Percentiles rank a stretch among this genome's conserved stretches.
Evolutionary conservation across 2,797 vertebrate species (phyloP).

Genomic region (Acanthornis magna): DNA sequence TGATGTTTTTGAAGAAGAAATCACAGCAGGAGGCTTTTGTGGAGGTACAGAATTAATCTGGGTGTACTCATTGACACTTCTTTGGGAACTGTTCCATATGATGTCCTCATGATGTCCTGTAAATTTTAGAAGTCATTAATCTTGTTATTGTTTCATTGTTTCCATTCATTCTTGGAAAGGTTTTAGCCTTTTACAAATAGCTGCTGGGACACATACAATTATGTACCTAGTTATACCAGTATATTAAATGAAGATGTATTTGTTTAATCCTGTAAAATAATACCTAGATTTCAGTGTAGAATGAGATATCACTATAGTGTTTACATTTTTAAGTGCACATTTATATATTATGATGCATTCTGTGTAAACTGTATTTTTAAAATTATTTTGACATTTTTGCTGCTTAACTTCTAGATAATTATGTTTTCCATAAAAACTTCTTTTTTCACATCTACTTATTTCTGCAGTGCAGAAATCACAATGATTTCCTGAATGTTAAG

Average conservation of each 20-base stretch:
- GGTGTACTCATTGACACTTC: slow-evolving; percentile 24
- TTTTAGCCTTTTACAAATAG: background rate
- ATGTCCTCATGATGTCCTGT: background rate
- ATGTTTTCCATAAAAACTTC: background rate
- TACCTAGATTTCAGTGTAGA: background rate
- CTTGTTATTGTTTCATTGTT: background rate
- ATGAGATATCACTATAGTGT: background rate
- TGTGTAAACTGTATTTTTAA: background rate
- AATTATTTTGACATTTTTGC: background rate
- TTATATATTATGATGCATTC: background rate
- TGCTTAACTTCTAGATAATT: background rate
- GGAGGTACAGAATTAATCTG: slow-evolving; percentile 82
- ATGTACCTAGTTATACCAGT: background rate
- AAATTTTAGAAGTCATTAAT: background rate
- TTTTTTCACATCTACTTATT: background rate
- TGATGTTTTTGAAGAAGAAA: slow-evolving; percentile 96
- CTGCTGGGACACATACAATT: background rate
- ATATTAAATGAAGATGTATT: background rate
- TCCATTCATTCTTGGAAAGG: background rate
- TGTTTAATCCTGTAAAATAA: background rate
- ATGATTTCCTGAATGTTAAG: background rate
- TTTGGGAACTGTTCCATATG: background rate
- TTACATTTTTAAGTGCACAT: background rate
- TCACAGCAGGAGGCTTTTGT: slow-evolving; percentile 92
- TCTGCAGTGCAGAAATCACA: background rate